phyloP scores from a whole-genome alignment of 2,888 invertebrate genomes.

The Bembecia ichneumoniformis region DNA sequence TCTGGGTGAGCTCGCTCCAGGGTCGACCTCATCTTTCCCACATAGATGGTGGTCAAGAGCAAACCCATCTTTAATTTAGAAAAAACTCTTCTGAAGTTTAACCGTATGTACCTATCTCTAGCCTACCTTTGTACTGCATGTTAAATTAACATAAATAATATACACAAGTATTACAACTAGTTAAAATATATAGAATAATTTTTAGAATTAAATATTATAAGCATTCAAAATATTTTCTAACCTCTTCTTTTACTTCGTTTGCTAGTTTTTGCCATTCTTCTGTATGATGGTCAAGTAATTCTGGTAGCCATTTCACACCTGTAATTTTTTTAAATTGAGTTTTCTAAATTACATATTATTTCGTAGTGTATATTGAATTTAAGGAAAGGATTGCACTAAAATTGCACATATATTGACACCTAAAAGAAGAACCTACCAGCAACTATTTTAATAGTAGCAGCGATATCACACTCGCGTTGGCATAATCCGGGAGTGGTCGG shows the following conservation, averaged over 20 bases:
- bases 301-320: slow-evolving; percentile 87
- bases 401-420: neutral
- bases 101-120: too few relatives aligned
- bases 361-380: neutral
- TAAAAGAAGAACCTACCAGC: slow-evolving; percentile 59
- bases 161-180: too few relatives aligned
- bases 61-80: too few relatives aligned
- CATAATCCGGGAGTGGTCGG: slow-evolving; percentile 87
- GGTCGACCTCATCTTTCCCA: too few relatives aligned
- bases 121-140: too few relatives aligned
- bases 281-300: slow-evolving; percentile 87
- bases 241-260: slow-evolving; percentile 85
- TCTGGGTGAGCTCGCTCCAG: too few relatives aligned
- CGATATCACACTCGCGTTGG: slow-evolving; percentile 84
- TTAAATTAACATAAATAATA: too few relatives aligned
- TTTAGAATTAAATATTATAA: too few relatives aligned
- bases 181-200: too few relatives aligned
- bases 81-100: too few relatives aligned
- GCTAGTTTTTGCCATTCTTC: slow-evolving; percentile 89
- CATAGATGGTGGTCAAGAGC: too few relatives aligned
- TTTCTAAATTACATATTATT: neutral
- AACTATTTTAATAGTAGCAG: slow-evolving; percentile 87
- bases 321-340: slow-evolving; percentile 11
- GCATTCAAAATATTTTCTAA: slow-evolving; percentile 32
- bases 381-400: neutral